Base-by-base conservation (phyloP, 2,888 invertebrate species). In the Chaitophorus viminalis region DNA sequence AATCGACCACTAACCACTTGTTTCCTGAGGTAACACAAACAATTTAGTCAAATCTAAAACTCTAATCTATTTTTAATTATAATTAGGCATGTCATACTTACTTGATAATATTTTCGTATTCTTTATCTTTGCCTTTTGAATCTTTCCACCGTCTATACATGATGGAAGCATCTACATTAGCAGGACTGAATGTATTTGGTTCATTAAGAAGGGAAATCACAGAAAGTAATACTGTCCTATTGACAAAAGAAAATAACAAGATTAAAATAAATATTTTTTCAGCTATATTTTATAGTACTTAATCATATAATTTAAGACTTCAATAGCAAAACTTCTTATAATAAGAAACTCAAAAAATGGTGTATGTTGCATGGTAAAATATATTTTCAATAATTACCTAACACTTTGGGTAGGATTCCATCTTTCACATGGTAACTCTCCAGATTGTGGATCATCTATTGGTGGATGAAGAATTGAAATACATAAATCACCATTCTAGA, bases 361-460 rank as follows among this genome's bases (percentile, higher is more conserved):
- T n/a, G n/a, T n/a, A n/a, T n/a, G n/a, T 14, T 14, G 11, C 14
- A 46, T 3, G 14, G 2, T 46, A 46, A 14, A 46, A 46, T 1
- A 46, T 46, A 46, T 14, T 46, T 46, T 29, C 14, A 68, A 4
- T 68, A 68, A 90, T 90, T 90, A 93, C 95, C 91, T 96, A 91
- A 99, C 99, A 91, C 97, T 99, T 93, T 99, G 99, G 90, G 99
- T 99, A 86, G 99, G 99, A 94, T 99, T 99, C 99, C 99, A 99
- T 92, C 99, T 95, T 93, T 99, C 99, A 92, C 99, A 99, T 0
- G 99, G 98, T 91, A 99, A 92, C 92, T 99, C 99, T 46, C 99
- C 99, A 90, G 98, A 98, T 91, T 99, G 99, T 68, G 99, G 99
- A 93, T 99, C 99, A 92, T 99, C 99, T 88, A 99, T 96, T 31